phyloP scores from a whole-genome alignment of 2,888 invertebrate species.

The Xanthia icteritia region DNA sequence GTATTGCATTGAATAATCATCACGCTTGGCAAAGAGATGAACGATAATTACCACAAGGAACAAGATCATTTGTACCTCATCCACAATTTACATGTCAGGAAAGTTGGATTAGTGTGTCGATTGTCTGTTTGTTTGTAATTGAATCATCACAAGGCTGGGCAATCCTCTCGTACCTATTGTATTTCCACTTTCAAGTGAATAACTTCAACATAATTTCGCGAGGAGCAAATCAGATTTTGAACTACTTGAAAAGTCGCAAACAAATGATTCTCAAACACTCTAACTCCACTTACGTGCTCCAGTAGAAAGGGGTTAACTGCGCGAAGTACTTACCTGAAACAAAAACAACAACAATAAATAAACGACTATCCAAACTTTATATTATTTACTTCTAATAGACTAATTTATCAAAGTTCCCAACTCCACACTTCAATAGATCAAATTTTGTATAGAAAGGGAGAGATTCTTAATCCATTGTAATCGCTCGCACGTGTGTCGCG shows the following conservation, averaged over 20 bases:
- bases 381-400: conserved; percentile 66
- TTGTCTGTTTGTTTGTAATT: not conserved
- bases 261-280: conserved; percentile 42
- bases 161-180: not conserved
- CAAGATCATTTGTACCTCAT: not conserved
- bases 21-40: not conserved
- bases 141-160: not conserved
- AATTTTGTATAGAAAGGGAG: conserved; percentile 71
- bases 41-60: not conserved
- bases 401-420: conserved; percentile 68
- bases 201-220: conserved; percentile 15
- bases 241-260: conserved; percentile 41
- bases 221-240: conserved; percentile 24
- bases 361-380: conserved; percentile 60
- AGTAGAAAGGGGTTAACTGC: conserved; percentile 47
- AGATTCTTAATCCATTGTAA: conserved; percentile 77
- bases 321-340: conserved; percentile 84
- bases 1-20: too few species aligned
- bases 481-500: conserved; percentile 81
- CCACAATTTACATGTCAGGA: not conserved
- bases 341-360: conserved; percentile 75
- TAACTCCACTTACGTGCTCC: conserved; percentile 53
- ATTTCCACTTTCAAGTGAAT: conserved; percentile 11
- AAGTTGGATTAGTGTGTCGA: not conserved
- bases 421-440: conserved; percentile 77